Percentiles rank a stretch among this genome's conserved stretches.
Evolutionary conservation across 2,888 invertebrate species (phyloP).

Genomic region (Rotaria magnacalcarata): DNA sequence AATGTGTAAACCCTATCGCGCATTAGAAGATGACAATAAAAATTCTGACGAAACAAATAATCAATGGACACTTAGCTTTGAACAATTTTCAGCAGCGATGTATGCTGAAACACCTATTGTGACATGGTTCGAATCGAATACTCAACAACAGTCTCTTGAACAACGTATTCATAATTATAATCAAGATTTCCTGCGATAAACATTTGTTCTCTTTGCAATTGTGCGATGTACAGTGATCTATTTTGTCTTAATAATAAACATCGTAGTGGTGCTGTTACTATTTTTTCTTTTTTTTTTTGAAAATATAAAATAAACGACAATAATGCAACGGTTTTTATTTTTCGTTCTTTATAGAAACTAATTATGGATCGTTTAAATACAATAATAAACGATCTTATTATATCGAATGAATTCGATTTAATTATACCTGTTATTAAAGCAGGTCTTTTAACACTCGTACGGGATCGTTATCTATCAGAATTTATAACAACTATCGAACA

Average conservation of each 20-base stretch:
- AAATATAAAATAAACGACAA: no score
- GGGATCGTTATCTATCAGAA: not conserved
- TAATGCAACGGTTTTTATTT: not conserved
- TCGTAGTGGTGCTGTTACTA: not conserved
- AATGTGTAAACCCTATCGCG: not conserved
- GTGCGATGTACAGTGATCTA: not conserved
- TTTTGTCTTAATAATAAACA: not conserved
- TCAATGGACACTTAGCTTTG: slow-evolving; percentile 19
- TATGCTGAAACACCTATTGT: not conserved
- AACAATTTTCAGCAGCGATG: slow-evolving; percentile 24
- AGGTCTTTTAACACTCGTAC: not conserved
- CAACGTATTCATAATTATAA: slow-evolving; percentile 15
- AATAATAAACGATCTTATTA: slow-evolving; percentile 4
- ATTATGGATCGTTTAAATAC: slow-evolving; percentile 6
- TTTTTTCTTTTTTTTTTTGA: no score
- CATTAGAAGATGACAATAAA: not conserved
- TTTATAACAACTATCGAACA: not conserved
- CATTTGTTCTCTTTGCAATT: not conserved
- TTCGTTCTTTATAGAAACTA: not conserved
- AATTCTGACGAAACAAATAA: not conserved
- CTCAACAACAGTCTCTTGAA: not conserved
- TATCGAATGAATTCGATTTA: slow-evolving; percentile 5
- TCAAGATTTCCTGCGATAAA: slow-evolving; percentile 8
- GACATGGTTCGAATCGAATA: not conserved
- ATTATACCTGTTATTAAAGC: not conserved